Percentiles rank a stretch among this genome's conserved stretches.
phyloP scores from a whole-genome alignment of 2,113 vertebrate species.

The Leiothrix lutea region DNA sequence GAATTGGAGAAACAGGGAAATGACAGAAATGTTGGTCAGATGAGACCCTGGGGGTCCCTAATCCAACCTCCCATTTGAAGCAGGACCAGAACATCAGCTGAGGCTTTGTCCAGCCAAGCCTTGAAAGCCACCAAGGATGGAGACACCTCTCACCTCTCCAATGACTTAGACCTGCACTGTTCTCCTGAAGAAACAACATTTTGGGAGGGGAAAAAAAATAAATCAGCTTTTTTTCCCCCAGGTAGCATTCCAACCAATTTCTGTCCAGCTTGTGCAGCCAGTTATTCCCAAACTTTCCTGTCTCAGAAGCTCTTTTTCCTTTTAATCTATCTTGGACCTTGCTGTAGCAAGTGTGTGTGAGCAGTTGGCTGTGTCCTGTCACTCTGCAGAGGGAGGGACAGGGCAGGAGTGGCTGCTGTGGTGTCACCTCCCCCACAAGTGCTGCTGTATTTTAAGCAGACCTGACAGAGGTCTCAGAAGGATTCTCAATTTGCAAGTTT shows the following conservation, averaged over 20 bases:
- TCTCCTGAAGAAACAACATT: background rate
- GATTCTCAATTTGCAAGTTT: background rate
- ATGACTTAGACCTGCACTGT: background rate
- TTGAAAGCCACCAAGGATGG: background rate
- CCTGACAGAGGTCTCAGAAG: background rate
- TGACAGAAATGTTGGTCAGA: background rate
- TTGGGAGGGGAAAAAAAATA: rapidly evolving
- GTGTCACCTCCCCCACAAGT: background rate
- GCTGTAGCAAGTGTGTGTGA: background rate
- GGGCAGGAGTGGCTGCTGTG: background rate
- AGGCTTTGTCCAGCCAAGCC: background rate
- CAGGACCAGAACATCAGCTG: background rate
- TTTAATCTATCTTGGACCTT: background rate
- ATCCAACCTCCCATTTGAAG: background rate
- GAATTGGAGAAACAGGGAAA: background rate
- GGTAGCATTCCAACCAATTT: background rate
- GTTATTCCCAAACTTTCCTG: background rate
- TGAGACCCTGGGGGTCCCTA: background rate
- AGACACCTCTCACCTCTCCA: background rate
- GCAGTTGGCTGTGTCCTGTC: background rate
- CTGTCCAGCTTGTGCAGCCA: background rate
- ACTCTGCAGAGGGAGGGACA: background rate
- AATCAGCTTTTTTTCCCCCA: background rate
- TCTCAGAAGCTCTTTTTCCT: background rate
- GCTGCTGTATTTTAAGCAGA: background rate